phyloP scores from a whole-genome alignment of 2,888 invertebrate genomes.

The Drosophila monieri region DNA sequence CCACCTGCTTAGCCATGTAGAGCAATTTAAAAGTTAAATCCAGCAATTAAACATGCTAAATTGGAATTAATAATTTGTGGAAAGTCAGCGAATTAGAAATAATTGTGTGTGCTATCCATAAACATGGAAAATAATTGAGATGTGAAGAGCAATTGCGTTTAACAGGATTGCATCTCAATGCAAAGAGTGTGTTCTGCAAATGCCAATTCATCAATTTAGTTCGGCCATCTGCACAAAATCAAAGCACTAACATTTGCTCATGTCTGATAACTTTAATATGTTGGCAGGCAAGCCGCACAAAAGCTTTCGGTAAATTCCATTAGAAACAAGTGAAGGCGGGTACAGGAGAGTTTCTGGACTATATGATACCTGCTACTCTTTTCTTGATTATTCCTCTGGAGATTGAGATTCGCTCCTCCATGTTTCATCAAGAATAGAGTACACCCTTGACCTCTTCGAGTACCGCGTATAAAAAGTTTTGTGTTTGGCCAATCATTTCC shows the following conservation, averaged over 20 bases:
- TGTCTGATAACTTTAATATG: slow-evolving; percentile 27
- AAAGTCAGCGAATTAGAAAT: slow-evolving; percentile 2
- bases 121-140: slow-evolving; percentile 1
- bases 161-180: slow-evolving; percentile 1
- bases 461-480: not conserved
- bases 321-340: slow-evolving; percentile 2
- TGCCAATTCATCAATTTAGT: not conserved
- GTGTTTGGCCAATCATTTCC: slow-evolving; percentile 30
- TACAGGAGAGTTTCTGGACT: not conserved
- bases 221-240: not conserved
- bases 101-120: not conserved
- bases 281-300: slow-evolving; percentile 22
- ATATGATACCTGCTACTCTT: not conserved
- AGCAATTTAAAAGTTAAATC: slow-evolving; percentile 5
- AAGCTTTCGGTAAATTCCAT: slow-evolving; percentile 21
- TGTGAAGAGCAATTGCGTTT: not conserved
- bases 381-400: too few relatives aligned
- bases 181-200: not conserved
- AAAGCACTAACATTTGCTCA: slow-evolving; percentile 11
- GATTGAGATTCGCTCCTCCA: too few relatives aligned
- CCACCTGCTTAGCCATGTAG: slow-evolving; percentile 9
- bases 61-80: not conserved
- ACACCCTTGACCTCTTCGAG: too few relatives aligned
- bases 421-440: too few relatives aligned
- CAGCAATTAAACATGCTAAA: slow-evolving; percentile 3